Base-by-base conservation (phyloP, 2,888 invertebrate species). In the Sesamia inferens region DNA sequence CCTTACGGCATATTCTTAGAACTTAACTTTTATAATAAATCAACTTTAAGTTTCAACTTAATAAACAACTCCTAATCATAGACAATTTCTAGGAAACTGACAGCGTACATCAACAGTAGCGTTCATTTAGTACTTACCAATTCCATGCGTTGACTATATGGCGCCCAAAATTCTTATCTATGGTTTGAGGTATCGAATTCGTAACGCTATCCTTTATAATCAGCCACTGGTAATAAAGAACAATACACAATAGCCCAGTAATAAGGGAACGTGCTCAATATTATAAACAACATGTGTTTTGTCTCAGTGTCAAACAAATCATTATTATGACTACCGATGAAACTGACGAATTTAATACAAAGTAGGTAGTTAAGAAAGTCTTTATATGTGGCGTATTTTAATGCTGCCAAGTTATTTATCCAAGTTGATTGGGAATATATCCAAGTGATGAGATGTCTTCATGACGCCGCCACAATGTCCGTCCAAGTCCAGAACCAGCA, bases 261-360 rank as follows among this genome's bases (percentile, higher is more conserved):
- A 68, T 68, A 71, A 86, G 72, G 85, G 87, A 84, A 83, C 90
- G 90, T 90, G 90, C 89, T 77, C 79, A 75, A 77, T 76, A 84
- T 85, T 84, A 87, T 89, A 90, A 90, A 90, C 90, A 90, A 42
- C 58, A 64, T 68, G 71, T 90, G 90, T 90, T 90, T 86, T 88
- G 90, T 89, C 90, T 90, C 70, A 85, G 83, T 89, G 88, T 90
- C 90, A 88, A 88, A 87, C 83, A 78, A 65, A 85, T 81, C 55
- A 51, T 74, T 90, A 88, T 90, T 90, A 87, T 90, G 90, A 78
- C 90, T 90, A 88, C 84, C 79, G 81, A 79, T 74, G 68, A 57
- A 77, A 75, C 70, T 76, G 76, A 74, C 74, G 72, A 76, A 82
- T 86, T 82, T 54, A 66, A 76, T 61, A 59, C 57, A 74, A 66